Conservation (phyloP, 1,140 invertebrate genomes). For the Epicauta chinensis region DNA sequence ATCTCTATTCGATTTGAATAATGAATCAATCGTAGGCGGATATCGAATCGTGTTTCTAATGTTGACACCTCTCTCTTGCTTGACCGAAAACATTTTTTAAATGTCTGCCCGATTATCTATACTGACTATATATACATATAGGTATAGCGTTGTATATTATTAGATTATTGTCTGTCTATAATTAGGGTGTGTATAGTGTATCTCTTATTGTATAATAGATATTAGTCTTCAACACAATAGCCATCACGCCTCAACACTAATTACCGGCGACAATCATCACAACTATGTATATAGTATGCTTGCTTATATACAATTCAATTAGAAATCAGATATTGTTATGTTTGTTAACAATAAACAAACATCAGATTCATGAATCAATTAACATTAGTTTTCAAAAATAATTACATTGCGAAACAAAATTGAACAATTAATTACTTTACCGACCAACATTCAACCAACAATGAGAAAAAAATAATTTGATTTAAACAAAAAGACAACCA, state of each 20-base stretch:
- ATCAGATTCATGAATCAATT: too few relatives aligned
- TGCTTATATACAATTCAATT: too few relatives aligned
- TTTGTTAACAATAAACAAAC: too few relatives aligned
- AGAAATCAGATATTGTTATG: too few relatives aligned
- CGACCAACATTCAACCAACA: too few relatives aligned
- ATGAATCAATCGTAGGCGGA: constrained; percentile 1
- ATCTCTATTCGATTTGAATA: constrained; percentile 1
- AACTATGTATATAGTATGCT: neutral
- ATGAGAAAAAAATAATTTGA: too few relatives aligned
- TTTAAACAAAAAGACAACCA: too few relatives aligned
- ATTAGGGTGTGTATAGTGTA: constrained; percentile 13
- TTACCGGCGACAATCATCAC: constrained; percentile 13
- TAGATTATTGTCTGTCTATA: constrained; percentile 8
- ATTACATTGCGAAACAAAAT: too few relatives aligned
- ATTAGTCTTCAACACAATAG: constrained; percentile 13
- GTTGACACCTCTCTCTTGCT: constrained; percentile 1
- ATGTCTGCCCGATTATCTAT: neutral
- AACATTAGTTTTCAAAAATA: too few relatives aligned
- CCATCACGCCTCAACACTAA: constrained; percentile 13
- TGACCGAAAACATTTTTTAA: constrained; percentile 8
- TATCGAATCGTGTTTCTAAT: constrained; percentile 5
- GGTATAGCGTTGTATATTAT: constrained; percentile 9
- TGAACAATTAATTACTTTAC: too few relatives aligned
- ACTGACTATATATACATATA: too few relatives aligned
- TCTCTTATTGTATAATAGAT: constrained; percentile 14